Evolutionary conservation across 2,888 invertebrate genomes (phyloP).

Genomic region (Lycocerus yunnanus): DNA sequence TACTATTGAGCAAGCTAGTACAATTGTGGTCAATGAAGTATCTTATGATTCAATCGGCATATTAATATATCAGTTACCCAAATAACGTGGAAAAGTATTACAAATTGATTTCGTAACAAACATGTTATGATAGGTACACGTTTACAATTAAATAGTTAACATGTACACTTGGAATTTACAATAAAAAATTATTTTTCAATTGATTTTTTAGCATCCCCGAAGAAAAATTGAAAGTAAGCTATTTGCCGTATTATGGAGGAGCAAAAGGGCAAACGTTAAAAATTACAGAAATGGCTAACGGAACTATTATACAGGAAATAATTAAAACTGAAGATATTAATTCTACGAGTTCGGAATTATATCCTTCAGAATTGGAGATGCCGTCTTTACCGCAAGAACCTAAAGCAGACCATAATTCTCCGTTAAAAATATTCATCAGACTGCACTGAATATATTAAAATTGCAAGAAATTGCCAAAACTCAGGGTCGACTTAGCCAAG

Average conservation of each 20-base stretch:
- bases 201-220: neutral
- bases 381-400: constrained; percentile 47
- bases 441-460: constrained; percentile 63
- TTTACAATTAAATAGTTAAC: neutral
- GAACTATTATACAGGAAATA: constrained; percentile 51
- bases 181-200: neutral
- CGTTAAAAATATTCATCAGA: constrained; percentile 63
- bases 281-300: constrained; percentile 61
- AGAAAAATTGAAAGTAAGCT: constrained; percentile 43
- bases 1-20: neutral
- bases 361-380: constrained; percentile 47
- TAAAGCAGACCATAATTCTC: constrained; percentile 56
- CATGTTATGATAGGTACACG: neutral
- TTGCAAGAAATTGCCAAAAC: constrained; percentile 66
- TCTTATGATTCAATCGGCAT: constrained; percentile 18
- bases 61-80: constrained; percentile 15
- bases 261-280: constrained; percentile 71
- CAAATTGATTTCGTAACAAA: neutral
- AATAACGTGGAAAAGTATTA: constrained; percentile 19
- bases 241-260: constrained; percentile 73
- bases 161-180: neutral
- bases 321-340: constrained; percentile 49
- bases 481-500: constrained; percentile 60
- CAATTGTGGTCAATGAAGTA: constrained; percentile 5
- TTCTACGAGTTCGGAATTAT: constrained; percentile 16